Evolutionary conservation across 1,140 invertebrate species (phyloP), one percentile per base, ranked within the genome.

Genomic region (Calliphora vicina): DNA sequence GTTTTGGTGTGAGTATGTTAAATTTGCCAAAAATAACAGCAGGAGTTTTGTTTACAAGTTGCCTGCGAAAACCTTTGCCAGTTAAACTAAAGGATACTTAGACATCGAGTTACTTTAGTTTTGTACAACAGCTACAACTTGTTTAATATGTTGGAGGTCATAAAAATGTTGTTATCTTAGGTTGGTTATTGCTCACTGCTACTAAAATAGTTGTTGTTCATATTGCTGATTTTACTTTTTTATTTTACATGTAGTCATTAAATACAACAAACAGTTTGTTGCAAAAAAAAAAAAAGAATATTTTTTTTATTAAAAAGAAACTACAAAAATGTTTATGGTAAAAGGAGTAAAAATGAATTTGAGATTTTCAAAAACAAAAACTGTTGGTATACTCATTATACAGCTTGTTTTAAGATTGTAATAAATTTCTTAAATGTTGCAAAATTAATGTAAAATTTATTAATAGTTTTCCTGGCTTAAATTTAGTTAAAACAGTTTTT

Each of bases 21-120:
- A 67, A 67, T 67, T 67, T 67, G 61, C 61, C 61, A 67, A 67
- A 57, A 67, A 23, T 67, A 67, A 25, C 61, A 67, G 61, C 61
- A 67, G n/a, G 23, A 67, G 61, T 67, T 67, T 67, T 23, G 23
- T 67, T 67, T 67, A 67, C 61, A 67, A n/a, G 20, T 67, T 67
- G 20, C 61, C 20, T 35, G 1, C 35, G 10, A 35, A 35, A 35
- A 23, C 20, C n/a, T n/a, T n/a, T n/a, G n/a, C n/a, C 23, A 23
- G 20, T 1, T 25, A 25, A 25, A 0, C 61, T 23, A 67, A 67
- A 67, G n/a, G n/a, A 67, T 67, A 23, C 20, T 50, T 50, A 50
- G 17, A 50, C 12, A 50, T 35, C 35, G 35, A 35, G 35, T 35
- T 35, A 35, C 1, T 35, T 35, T 35, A 35, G 35, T 35, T 17